phyloP scores from a whole-genome alignment of 2,888 invertebrate species.

The Seira sanloemensis region DNA sequence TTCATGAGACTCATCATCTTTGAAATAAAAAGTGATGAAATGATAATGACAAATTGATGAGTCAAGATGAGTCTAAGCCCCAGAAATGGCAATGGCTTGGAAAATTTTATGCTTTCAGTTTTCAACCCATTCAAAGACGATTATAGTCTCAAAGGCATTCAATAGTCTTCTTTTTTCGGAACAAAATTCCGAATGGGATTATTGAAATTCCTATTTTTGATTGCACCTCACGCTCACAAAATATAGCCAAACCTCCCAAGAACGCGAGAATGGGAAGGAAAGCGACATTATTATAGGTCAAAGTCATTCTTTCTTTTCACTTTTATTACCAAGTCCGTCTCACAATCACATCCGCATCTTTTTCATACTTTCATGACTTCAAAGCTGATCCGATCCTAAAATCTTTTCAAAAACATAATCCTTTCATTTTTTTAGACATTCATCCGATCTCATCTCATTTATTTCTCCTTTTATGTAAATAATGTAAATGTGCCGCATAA shows the following conservation, averaged over 20 bases:
- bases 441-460: not conserved
- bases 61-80: not conserved
- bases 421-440: not conserved
- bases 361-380: not conserved
- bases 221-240: not conserved
- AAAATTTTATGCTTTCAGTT: no score
- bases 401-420: not conserved
- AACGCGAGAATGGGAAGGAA: not conserved
- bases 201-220: not conserved
- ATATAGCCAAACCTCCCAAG: not conserved
- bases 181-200: not conserved
- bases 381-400: not conserved
- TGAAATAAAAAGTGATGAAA: not conserved
- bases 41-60: not conserved
- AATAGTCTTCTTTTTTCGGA: not conserved
- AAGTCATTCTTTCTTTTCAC: not conserved
- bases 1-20: not conserved
- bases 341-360: not conserved
- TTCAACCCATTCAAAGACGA: not conserved
- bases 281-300: not conserved
- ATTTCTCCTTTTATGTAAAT: not conserved
- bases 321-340: not conserved
- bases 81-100: not conserved
- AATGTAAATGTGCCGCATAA: no score
- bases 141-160: not conserved